Conservation (phyloP, 2,797 vertebrate species). For the Neosalanx taihuensis region DNA sequence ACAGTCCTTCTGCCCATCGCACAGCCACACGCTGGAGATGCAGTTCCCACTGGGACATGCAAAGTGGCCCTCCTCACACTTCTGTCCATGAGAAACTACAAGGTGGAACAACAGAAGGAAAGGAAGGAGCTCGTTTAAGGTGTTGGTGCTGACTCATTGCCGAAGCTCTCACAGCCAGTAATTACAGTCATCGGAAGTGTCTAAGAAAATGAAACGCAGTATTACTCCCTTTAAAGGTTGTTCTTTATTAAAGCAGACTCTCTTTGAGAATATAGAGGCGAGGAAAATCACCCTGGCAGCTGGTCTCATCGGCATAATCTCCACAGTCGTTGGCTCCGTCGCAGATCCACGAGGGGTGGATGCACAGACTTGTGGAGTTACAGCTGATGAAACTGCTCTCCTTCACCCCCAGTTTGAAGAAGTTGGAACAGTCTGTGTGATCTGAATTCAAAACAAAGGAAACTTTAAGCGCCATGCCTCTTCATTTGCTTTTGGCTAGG, state of each 20-base stretch:
- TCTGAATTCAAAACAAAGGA: constrained; percentile 69
- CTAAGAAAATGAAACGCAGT: constrained; percentile 36
- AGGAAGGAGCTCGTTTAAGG: constrained; percentile 30
- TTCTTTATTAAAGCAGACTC: constrained; percentile 44
- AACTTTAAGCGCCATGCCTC: background rate
- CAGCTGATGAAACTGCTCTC: constrained; percentile 90
- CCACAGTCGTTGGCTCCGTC: constrained; percentile 97
- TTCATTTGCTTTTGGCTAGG: background rate
- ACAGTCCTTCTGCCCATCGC: constrained; percentile 97
- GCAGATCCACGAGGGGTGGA: constrained; percentile 93
- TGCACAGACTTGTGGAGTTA: constrained; percentile 94
- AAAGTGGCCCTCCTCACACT: constrained; percentile 97
- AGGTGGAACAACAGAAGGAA: constrained; percentile 57
- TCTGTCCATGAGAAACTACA: constrained; percentile 88
- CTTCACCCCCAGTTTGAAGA: constrained; percentile 93
- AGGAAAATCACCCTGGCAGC: constrained; percentile 79
- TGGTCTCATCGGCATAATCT: constrained; percentile 93
- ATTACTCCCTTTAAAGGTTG: constrained; percentile 31
- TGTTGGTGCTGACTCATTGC: constrained; percentile 27
- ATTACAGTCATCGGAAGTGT: constrained; percentile 40
- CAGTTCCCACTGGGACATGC: constrained; percentile 97
- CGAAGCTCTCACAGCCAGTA: constrained; percentile 42
- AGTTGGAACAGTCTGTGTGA: constrained; percentile 88
- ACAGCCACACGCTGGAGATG: constrained; percentile 96
- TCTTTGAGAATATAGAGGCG: constrained; percentile 11